Evolutionary conservation across 2,113 vertebrate genomes (phyloP).

Genomic region (Butorides virescens): DNA sequence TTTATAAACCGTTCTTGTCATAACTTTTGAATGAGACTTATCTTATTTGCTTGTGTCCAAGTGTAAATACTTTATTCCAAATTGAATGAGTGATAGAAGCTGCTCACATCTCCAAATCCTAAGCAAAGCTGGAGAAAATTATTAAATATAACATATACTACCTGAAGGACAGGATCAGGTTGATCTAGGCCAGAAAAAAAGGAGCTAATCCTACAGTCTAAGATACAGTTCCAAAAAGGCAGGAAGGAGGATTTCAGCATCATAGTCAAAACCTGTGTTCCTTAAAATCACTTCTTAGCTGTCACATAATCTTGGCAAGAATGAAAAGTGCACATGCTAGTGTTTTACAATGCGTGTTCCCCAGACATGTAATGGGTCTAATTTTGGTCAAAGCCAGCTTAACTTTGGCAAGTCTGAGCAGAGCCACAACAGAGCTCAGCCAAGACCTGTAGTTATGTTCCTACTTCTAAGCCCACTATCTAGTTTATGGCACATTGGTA

Average conservation of each 20-base stretch:
- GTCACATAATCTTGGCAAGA: not conserved
- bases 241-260: not conserved
- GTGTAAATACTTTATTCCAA: fast-evolving
- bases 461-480: not conserved
- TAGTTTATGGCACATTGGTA: fast-evolving
- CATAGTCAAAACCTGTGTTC: not conserved
- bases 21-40: not conserved
- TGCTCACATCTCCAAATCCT: not conserved
- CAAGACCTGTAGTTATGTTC: not conserved
- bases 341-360: not conserved
- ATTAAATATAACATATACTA: not conserved
- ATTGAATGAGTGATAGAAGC: not conserved
- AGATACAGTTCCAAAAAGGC: not conserved
- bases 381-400: not conserved
- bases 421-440: not conserved
- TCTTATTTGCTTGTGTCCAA: not conserved
- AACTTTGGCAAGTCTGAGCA: not conserved
- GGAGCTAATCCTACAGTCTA: not conserved
- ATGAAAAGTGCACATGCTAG: not conserved
- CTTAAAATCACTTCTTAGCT: not conserved
- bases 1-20: not conserved
- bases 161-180: not conserved
- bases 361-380: not conserved
- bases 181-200: not conserved
- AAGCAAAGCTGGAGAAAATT: not conserved